These are phyloP conservation scores for Smithornis capensis DNA, from an alignment of 2,113 vertebrate genomes.

Conservation along the genomic window DNA sequence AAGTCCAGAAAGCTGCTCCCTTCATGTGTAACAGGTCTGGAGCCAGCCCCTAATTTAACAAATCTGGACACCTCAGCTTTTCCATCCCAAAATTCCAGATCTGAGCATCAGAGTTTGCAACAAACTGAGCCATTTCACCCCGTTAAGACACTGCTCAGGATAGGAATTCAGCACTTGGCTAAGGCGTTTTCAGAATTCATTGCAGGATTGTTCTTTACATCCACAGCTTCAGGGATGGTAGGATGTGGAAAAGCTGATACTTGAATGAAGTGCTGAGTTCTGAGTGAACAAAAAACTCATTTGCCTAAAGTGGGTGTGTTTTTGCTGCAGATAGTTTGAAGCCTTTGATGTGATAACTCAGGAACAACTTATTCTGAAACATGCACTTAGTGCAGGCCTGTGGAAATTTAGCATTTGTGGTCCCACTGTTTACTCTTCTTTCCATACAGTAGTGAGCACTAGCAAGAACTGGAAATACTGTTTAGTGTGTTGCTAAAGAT, in stretches of 20 bases:
- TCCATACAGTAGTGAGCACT: neutral
- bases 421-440: neutral
- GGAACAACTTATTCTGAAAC: conserved; percentile 47
- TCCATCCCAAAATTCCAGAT: neutral
- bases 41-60: neutral
- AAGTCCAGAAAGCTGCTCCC: neutral
- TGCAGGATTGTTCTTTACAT: neutral
- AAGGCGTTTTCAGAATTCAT: conserved; percentile 13
- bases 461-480: neutral
- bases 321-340: conserved; percentile 44
- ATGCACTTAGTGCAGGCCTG: neutral
- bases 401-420: neutral
- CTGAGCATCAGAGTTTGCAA: neutral
- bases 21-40: neutral
- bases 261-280: conserved; percentile 40
- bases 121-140: neutral
- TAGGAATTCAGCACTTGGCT: neutral
- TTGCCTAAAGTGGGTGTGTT: conserved; percentile 51
- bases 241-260: conserved; percentile 13
- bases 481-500: neutral
- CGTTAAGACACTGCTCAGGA: neutral
- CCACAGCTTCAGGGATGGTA: neutral
- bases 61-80: neutral
- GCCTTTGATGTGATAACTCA: neutral
- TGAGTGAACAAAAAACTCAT: conserved; percentile 49